Percentiles rank a stretch among this genome's conserved stretches.
These are phyloP conservation scores for Adineta ricciae DNA, from an alignment of 2,888 invertebrate genomes.

Conservation along the genomic window DNA sequence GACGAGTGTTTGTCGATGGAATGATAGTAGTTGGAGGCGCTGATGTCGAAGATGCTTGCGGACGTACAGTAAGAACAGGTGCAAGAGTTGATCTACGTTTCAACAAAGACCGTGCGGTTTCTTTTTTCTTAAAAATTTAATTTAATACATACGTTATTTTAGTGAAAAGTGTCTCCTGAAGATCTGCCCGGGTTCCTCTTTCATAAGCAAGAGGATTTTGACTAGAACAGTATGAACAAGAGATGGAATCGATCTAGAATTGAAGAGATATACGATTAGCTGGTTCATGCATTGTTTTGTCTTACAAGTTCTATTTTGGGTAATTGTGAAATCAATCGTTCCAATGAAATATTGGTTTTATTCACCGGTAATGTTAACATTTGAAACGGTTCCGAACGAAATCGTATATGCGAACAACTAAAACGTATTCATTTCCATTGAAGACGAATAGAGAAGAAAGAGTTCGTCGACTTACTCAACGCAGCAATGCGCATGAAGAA, in stretches of 20 bases:
- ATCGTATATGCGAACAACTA: neutral
- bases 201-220: neutral
- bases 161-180: neutral
- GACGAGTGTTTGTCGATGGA: neutral
- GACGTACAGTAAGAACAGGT: neutral
- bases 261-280: too few relatives aligned
- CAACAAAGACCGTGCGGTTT: too few relatives aligned
- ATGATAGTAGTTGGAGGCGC: neutral
- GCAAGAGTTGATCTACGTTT: neutral
- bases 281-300: neutral
- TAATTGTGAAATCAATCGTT: neutral
- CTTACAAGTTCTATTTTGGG: neutral
- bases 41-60: neutral
- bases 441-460: neutral
- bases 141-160: neutral
- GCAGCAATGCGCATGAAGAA: neutral
- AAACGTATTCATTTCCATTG: neutral
- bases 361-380: neutral
- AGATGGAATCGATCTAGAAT: neutral
- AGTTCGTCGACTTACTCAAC: neutral
- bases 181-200: neutral
- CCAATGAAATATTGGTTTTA: neutral
- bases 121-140: too few relatives aligned
- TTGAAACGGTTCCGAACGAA: neutral
- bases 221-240: neutral